These are phyloP conservation scores for Stomatorhinus ivindoensis DNA, from an alignment of 2,113 vertebrate genomes.

Conservation along the genomic window DNA sequence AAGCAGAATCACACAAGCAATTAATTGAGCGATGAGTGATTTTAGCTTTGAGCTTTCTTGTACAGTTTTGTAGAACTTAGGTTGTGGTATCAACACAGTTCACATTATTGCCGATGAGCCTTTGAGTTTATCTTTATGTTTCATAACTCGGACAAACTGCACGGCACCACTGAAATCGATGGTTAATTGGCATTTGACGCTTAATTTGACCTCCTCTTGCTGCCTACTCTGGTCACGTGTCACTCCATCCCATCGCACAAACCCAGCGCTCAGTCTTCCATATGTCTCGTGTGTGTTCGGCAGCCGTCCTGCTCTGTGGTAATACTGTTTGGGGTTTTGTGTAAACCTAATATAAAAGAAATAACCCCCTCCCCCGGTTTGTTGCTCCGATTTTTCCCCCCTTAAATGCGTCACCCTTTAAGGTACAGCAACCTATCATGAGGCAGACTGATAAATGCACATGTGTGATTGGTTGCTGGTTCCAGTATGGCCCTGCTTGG, in stretches of 20 bases:
- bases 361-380: background rate
- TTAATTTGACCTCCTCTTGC: conserved; percentile 4
- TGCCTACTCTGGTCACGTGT: conserved; percentile 1
- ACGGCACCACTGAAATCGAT: background rate
- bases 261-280: conserved; percentile 1
- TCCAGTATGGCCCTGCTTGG: background rate
- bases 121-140: background rate
- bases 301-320: background rate
- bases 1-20: background rate
- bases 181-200: conserved; percentile 14
- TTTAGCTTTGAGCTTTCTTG: background rate
- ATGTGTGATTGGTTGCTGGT: background rate
- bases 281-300: background rate
- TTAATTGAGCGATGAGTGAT: background rate
- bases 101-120: too few species aligned
- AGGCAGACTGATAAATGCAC: background rate
- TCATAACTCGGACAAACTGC: background rate
- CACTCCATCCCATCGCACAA: conserved; percentile 6
- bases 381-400: conserved; percentile 10
- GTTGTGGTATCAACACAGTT: background rate
- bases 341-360: background rate
- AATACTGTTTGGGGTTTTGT: background rate
- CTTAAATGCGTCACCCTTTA: conserved; percentile 12
- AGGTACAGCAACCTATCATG: conserved; percentile 22
- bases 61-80: background rate